phyloP scores from a whole-genome alignment of 2,113 vertebrate species.

The Raja brachyura region DNA sequence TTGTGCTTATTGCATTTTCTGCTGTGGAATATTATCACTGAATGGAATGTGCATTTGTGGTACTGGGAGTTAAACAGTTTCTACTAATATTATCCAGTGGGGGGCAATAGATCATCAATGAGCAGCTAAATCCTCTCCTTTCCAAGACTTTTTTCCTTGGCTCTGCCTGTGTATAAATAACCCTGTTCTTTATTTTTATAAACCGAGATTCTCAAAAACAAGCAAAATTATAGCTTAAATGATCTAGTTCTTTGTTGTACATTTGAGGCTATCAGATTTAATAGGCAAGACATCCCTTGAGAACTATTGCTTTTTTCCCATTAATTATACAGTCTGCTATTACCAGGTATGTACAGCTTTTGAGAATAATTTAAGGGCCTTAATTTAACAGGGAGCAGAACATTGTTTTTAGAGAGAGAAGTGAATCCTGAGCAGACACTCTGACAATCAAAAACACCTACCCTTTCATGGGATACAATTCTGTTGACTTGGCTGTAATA shows the following conservation, averaged over 20 bases:
- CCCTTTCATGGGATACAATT: not conserved
- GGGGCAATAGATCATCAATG: constrained; percentile 26
- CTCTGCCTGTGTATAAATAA: constrained; percentile 18
- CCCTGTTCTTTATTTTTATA: not conserved
- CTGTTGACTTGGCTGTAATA: not conserved
- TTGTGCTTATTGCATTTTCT: not conserved
- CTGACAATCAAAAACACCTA: not conserved
- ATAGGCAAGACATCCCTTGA: not conserved
- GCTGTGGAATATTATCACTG: not conserved
- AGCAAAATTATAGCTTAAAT: constrained; percentile 11
- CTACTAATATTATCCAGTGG: not conserved
- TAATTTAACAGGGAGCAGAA: not conserved
- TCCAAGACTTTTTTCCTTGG: not conserved
- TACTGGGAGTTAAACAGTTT: not conserved
- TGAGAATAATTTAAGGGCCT: not conserved
- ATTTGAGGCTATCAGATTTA: not conserved
- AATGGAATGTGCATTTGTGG: not conserved
- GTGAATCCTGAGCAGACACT: not conserved
- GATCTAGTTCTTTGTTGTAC: not conserved
- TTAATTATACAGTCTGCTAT: not conserved
- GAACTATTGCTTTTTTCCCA: constrained; percentile 9
- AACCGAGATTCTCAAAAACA: not conserved
- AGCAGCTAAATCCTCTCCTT: not conserved
- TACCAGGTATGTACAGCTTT: not conserved
- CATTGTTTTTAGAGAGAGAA: not conserved